Base-by-base conservation (phyloP, 1,140 invertebrate species). In the Pantala flavescens region DNA sequence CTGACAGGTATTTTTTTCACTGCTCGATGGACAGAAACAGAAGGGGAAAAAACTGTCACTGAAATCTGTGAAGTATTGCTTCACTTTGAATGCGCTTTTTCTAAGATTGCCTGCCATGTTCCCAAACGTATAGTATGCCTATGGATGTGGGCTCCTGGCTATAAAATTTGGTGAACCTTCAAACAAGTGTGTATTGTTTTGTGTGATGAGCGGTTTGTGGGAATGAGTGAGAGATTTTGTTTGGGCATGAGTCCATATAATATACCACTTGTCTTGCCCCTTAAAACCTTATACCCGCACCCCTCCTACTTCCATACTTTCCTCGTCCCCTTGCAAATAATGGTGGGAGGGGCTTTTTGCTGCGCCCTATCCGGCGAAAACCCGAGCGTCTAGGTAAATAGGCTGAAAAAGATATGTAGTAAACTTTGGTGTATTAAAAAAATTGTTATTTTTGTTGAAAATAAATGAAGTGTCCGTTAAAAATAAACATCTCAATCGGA, bases 391-490 rank as follows among this genome's bases (percentile, higher is more conserved):
- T 63, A 63, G 49, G 49, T 19, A 19, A 63, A 63, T 63, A 63
- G 49, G 49, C n/a, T 63, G 49, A 63, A 63, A 63, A 63, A 63
- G 49, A 63, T 63, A 63, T 63, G 16, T 75, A 71, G 28, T 24
- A 73, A 73, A 21, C 24, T 75, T 72, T 72, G 70, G 71, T 76
- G 75, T 76, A 73, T 76, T 71, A 24, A 63, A 76, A 63, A 76
- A 76, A 76, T 76, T 76, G 75, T 76, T 76, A 76, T 76, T 74
- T 76, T 76, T 76, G 72, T 76, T 74, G 72, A 76, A 76, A 76
- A 74, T 74, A 76, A 76, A 76, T 24, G 43, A 76, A 76, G 75
- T 76, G 75, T 73, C 75, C 36, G 73, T 74, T 74, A 74, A 76
- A 75, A 74, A 49, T 74, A 24, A 55, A 42, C 19, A 23, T 28